Base-by-base conservation (phyloP, 1,140 invertebrate species). In the Drosophila varians region DNA sequence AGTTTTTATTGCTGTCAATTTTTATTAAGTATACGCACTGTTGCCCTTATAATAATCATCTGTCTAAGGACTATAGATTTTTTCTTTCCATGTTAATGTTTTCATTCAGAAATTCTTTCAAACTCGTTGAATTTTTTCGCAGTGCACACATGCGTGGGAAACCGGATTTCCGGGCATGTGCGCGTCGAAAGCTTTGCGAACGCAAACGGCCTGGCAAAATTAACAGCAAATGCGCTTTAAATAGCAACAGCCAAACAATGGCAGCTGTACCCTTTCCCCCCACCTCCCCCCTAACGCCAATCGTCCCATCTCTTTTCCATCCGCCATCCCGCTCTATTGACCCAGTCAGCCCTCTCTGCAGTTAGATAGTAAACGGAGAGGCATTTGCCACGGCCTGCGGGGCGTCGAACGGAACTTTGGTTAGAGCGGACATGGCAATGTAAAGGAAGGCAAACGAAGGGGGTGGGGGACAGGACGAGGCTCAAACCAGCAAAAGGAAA, bases 221-320 rank as follows among this genome's bases (percentile, higher is more conserved):
- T 84, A 84, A 84, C 80, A 86, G 75, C 72, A 84, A 84, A 80
- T 86, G 75, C 76, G 76, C 80, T 84, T 84, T 84, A 84, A 86
- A 86, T 86, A 72, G 77, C 74, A 84, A 83, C 79, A 82, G 66
- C 80, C 72, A 83, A 72, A 82, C 69, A 73, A 73, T 73, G 58
- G 69, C 56, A 52, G 26, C 36, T 43, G 57, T 31, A 16, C 16
- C 6, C 38, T 42, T 1, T 7, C 6, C 8, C 8, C 1, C 14
- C 34, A 12, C 11, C 36, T 14, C 36, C 36, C 12, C 4, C 9
- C 9, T 31, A n/a, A 4, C 9, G 19, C 28, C 48, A 26, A 6
- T 16, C 8, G 21, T 1, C 14, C 38, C 26, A 1, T 62, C 58
- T 19, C 56, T 38, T 38, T 38, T 28, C 7, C 60, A 47, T 47